phyloP scores from a whole-genome alignment of 1,140 invertebrate genomes.

The Saccostrea glomerata region DNA sequence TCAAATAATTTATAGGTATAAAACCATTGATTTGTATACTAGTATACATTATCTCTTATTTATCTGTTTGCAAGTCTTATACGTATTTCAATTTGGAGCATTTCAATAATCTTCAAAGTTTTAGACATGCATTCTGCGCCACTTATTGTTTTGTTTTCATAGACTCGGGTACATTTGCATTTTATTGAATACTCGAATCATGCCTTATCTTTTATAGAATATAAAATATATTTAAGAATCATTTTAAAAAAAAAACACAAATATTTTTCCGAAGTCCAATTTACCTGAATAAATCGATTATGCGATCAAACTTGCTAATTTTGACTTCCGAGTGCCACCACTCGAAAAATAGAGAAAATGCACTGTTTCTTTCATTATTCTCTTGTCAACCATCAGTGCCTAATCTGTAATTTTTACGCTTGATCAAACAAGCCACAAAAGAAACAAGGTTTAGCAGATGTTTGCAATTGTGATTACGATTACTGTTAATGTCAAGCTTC shows the following conservation, averaged over 20 bases:
- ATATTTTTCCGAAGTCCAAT: not conserved
- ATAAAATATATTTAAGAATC: not conserved
- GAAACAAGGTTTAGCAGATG: conserved; percentile 23
- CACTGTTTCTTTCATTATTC: not conserved
- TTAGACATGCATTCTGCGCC: too few relatives aligned
- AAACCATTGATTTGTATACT: too few relatives aligned
- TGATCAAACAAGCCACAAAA: not conserved
- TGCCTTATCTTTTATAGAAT: too few relatives aligned
- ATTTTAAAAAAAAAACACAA: not conserved
- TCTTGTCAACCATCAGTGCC: not conserved
- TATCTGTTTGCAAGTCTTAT: too few relatives aligned
- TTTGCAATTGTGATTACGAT: conserved; percentile 11
- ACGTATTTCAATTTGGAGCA: too few relatives aligned
- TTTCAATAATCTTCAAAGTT: too few relatives aligned
- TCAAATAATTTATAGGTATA: too few relatives aligned
- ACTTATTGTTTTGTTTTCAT: too few relatives aligned
- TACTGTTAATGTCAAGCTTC: conserved; percentile 4
- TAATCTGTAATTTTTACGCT: conserved; percentile 14
- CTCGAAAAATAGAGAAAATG: not conserved
- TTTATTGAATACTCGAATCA: too few relatives aligned
- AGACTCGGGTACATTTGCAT: too few relatives aligned
- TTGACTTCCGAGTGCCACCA: not conserved
- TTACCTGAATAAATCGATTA: not conserved
- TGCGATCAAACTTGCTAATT: not conserved
- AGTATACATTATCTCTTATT: too few relatives aligned